phyloP scores from a whole-genome alignment of 1,140 invertebrate genomes.

The Ephestia elutella region DNA sequence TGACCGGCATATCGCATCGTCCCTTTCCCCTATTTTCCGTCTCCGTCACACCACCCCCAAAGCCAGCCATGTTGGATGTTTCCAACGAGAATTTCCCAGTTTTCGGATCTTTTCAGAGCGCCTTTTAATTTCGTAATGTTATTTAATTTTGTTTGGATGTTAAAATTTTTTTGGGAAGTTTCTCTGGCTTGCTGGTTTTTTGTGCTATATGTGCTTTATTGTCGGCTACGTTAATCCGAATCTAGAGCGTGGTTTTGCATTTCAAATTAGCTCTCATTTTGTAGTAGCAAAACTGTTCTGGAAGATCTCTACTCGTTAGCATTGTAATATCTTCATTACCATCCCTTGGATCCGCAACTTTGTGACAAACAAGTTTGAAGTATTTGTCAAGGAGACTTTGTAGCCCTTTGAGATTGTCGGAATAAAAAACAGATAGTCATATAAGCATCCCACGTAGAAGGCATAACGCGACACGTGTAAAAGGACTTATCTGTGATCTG shows the following conservation, averaged over 20 bases:
- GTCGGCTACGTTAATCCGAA: slow-evolving; percentile 5
- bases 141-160: slow-evolving; percentile 42
- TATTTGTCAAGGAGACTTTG: slow-evolving; percentile 14
- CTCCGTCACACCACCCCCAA: slow-evolving; percentile 63
- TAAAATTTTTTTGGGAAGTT: slow-evolving; percentile 26
- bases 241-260: not conserved
- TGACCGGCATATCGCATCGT: slow-evolving; percentile 68
- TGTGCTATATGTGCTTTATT: slow-evolving; percentile 6
- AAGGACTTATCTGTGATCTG: slow-evolving; percentile 45
- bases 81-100: slow-evolving; percentile 57
- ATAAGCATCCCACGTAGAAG: slow-evolving; percentile 38
- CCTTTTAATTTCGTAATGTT: slow-evolving; percentile 63
- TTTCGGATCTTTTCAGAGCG: slow-evolving; percentile 65
- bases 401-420: slow-evolving; percentile 23
- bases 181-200: slow-evolving; percentile 5
- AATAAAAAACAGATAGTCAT: slow-evolving; percentile 22
- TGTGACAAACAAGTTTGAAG: not conserved
- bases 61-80: slow-evolving; percentile 62
- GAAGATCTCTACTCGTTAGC: slow-evolving; percentile 5
- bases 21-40: slow-evolving; percentile 57
- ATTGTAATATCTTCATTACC: slow-evolving; percentile 5
- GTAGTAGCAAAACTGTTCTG: slow-evolving; percentile 5
- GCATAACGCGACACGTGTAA: slow-evolving; percentile 52
- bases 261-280: slow-evolving; percentile 7
- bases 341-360: slow-evolving; percentile 2